Percentiles rank a stretch among this genome's conserved stretches.
Conservation (phyloP, 2,888 invertebrate genomes). For the Halictus ligatus region DNA sequence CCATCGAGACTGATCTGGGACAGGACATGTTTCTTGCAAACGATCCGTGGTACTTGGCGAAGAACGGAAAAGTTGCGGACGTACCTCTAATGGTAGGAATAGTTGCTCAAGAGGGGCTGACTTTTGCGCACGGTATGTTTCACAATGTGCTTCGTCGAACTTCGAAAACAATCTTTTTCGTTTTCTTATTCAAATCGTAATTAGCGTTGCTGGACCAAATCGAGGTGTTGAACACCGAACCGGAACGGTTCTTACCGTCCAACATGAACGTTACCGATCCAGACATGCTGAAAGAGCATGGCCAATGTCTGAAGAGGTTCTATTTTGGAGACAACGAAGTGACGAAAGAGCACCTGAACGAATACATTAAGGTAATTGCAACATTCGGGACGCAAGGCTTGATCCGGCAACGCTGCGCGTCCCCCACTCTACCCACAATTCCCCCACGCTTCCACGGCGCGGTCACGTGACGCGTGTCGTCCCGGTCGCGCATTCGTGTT, state of each 20-base stretch:
- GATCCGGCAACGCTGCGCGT: too few species aligned
- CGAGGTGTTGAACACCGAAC: conserved; percentile 74
- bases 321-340: conserved; percentile 78
- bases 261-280: conserved; percentile 78
- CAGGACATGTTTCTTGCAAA: conserved; percentile 77
- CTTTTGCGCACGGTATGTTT: conserved; percentile 68
- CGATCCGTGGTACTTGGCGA: conserved; percentile 79
- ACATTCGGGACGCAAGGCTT: too few species aligned
- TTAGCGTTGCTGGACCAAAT: conserved; percentile 71
- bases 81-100: conserved; percentile 78
- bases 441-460: too few species aligned
- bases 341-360: conserved; percentile 67
- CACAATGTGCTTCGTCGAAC: neutral
- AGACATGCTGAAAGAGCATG: conserved; percentile 62
- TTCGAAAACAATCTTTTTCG: too few species aligned
- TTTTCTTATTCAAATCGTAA: neutral
- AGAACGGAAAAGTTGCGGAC: conserved; percentile 76
- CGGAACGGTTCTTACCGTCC: conserved; percentile 77
- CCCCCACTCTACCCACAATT: too few species aligned
- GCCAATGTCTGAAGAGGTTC: conserved; percentile 73
- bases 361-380: conserved; percentile 52
- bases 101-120: conserved; percentile 70
- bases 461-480: too few species aligned
- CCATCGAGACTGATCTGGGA: conserved; percentile 76
- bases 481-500: too few species aligned